Conservation (phyloP, 2,797 vertebrate species). For the Gymnoscopelus microlampas region DNA sequence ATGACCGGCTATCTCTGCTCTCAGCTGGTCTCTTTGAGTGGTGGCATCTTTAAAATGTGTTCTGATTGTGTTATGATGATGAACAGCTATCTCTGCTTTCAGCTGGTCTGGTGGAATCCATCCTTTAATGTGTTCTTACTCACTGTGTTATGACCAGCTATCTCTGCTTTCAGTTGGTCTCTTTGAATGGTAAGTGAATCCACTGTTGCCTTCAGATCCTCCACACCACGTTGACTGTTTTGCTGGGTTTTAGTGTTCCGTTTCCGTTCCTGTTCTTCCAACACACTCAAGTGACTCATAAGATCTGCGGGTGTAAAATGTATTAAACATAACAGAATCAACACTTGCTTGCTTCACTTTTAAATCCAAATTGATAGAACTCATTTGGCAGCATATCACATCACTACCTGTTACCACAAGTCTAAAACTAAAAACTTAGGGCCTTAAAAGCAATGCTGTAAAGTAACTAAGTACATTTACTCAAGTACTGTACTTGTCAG, state of each 20-base stretch:
- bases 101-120: not conserved
- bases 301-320: slow-evolving; percentile 72
- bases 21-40: not conserved
- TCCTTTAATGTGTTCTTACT: slow-evolving; percentile 23
- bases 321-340: no score
- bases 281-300: slow-evolving; percentile 77
- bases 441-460: no score
- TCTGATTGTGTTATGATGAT: no score
- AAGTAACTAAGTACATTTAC: no score
- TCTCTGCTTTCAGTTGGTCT: slow-evolving; percentile 78
- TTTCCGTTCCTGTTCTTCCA: slow-evolving; percentile 71
- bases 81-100: not conserved
- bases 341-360: no score
- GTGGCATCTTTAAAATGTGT: not conserved
- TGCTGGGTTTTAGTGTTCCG: slow-evolving; percentile 28
- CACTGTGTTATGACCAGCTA: slow-evolving; percentile 69
- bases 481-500: no score
- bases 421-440: no score
- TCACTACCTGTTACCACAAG: no score
- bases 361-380: no score
- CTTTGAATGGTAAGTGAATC: slow-evolving; percentile 71
- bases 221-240: slow-evolving; percentile 41
- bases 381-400: no score
- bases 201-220: slow-evolving; percentile 62
- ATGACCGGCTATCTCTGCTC: no score